Evolutionary conservation across 2,113 vertebrate genomes (phyloP), one percentile per base, ranked within the genome.

Genomic region (Rostratula benghalensis): DNA sequence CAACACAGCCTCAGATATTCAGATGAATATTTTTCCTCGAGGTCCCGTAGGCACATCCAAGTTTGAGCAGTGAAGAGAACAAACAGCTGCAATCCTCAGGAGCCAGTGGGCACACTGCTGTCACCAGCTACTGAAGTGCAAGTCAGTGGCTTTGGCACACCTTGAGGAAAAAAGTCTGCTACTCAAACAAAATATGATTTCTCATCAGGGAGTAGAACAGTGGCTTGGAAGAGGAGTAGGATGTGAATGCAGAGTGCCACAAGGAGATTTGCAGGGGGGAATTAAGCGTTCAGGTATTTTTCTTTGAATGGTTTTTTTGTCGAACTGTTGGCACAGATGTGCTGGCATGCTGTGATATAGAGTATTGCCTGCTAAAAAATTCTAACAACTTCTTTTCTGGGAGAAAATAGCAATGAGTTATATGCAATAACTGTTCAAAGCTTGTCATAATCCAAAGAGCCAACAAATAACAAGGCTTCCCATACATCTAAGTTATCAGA

Each of bases 41-140:
- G 78, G 70, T 93, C 90, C 89, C 9, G 0, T 31, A 79, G 78
- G 92, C 87, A 54, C 71, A 74, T 91, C 82, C 17, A 35, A 48
- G 59, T 45, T 63, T 93, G 78, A 80, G 53, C 61, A 73, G 70
- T 1, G 28, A 79, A 46, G 81, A 95, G 67, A 27, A 91, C 78
- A 91, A 95, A 85, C 90, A 96, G 94, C 82, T 94, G 93, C 75
- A 93, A 21, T 83, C 67, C 94, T 90, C 48, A 2, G 71, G 78
- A 88, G 94, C 93, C 18, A 10, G 53, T 39, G 84, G 86, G 94
- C 91, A 88, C 13, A 7, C 78, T 83, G 92, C 90, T 95, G 90
- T 95, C 90, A 93, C 93, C 94, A 94, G 81, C 78, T 53, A 69
- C 82, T 83, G 82, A 93, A 88, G 77, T 84, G 60, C 56, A 84